Evolutionary conservation across 2,113 vertebrate genomes (phyloP), one percentile per base, ranked within the genome.

Genomic region (Ciconia boyciana): DNA sequence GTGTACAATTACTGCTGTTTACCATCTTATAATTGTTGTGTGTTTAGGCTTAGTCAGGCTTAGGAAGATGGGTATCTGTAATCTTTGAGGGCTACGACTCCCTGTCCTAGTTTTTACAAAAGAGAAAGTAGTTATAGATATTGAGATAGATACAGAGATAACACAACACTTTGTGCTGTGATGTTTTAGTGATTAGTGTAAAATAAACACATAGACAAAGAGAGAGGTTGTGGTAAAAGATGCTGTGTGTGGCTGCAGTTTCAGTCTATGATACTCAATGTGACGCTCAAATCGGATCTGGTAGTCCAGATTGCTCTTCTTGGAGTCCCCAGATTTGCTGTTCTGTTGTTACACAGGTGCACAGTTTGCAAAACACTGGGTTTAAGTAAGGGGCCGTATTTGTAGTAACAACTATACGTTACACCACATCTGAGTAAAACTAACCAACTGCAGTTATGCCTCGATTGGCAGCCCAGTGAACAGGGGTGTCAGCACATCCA

Each of bases 1-100:
- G 96, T 83, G 96, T 97, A 97, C 97, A 97, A 98, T 98, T 98
- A 97, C 93, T 96, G 96, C 96, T 97, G 97, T 97, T 98, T 97
- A 97, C 96, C 93, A 85, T 97, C 96, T 94, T 97, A 95, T 97
- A 97, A 97, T 97, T 97, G 92, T 97, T 97, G 96, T 97, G 90
- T 96, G 96, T 96, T 96, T 83, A 96, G 95, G 95, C 95, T 97
- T 97, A 94, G 95, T 92, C 88, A 94, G 88, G 85, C 91, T 98
- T 96, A 94, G 92, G 72, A 90, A 97, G 95, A 98, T 93, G 95
- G 94, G 95, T 97, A 95, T 98, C 96, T 89, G 84, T 97, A 95
- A 93, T 96, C 90, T 97, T 96, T 92, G 70, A 96, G 95, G 94
- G 83, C 97, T 96, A 96, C 95, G 95, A 81, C 90, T 95, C 94